A percentile compares a stretch with the other conserved stretches of the same genome.
These are phyloP conservation scores for Anomalospiza imberbis DNA, from an alignment of 2,797 vertebrate genomes.

Conservation along the genomic window DNA sequence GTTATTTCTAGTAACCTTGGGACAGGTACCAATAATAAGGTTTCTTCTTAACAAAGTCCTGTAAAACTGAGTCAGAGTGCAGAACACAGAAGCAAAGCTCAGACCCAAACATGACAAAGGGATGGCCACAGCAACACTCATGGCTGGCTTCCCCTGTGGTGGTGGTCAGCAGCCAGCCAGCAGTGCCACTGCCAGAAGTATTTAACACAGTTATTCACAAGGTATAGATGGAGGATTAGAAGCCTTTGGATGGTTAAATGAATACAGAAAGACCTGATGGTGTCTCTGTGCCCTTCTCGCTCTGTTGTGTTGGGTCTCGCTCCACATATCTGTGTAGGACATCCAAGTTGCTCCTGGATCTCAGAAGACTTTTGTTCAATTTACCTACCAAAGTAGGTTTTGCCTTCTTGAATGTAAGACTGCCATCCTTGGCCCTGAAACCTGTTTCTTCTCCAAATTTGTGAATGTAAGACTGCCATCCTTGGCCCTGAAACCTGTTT, in stretches of 20 bases:
- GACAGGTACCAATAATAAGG: neutral
- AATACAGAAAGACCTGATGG: neutral
- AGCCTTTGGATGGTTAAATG: neutral
- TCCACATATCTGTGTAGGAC: neutral
- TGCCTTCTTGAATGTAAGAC: neutral
- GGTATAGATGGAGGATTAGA: neutral
- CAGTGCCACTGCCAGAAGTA: neutral
- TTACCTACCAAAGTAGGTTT: neutral
- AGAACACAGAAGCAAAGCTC: neutral
- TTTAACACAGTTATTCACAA: neutral
- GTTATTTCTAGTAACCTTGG: neutral
- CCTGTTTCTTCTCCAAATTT: neutral
- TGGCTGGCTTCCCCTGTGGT: neutral
- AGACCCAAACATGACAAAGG: neutral
- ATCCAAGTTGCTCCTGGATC: neutral
- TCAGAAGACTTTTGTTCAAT: neutral
- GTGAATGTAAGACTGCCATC: neutral
- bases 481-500: neutral
- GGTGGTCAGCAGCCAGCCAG: neutral
- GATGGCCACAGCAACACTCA: neutral
- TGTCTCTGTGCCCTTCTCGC: neutral
- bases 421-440: neutral
- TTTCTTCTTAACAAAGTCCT: neutral
- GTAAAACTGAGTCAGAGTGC: neutral
- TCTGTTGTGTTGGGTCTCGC: neutral